phyloP scores from a whole-genome alignment of 1,140 invertebrate species.

The Thalassaphorura encarpata region DNA sequence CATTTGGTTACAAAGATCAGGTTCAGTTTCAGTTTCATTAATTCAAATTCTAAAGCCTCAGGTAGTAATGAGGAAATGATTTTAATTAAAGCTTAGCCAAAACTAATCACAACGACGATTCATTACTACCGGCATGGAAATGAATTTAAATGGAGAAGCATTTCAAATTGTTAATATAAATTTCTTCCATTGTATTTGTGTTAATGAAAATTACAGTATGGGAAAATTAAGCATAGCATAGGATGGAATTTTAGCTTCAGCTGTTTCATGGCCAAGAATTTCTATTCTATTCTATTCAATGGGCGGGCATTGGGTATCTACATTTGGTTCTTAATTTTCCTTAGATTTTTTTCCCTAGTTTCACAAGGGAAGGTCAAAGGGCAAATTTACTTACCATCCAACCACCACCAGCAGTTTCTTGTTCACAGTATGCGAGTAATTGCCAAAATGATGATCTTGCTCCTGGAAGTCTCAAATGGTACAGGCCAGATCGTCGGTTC shows the following conservation, averaged over 20 bases:
- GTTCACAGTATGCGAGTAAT: constrained; percentile 81
- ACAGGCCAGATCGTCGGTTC: constrained; percentile 74
- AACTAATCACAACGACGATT: too few relatives aligned
- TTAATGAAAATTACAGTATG: too few relatives aligned
- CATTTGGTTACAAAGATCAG: not conserved
- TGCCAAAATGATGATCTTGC: constrained; percentile 73
- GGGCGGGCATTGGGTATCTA: too few relatives aligned
- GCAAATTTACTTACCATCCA: constrained; percentile 82
- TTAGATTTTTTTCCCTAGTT: not conserved
- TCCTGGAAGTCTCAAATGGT: constrained; percentile 75
- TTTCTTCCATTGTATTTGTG: too few relatives aligned
- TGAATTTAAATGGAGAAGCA: too few relatives aligned
- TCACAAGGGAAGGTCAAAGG: not conserved
- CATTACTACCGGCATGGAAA: too few relatives aligned
- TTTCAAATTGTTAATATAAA: too few relatives aligned
- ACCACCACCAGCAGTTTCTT: constrained; percentile 77
- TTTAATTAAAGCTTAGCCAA: not conserved
- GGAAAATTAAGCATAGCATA: too few relatives aligned
- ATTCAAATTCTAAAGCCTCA: not conserved
- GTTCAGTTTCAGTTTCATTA: not conserved
- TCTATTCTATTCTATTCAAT: too few relatives aligned
- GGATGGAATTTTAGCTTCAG: too few relatives aligned
- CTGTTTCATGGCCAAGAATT: too few relatives aligned
- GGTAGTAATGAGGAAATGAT: not conserved
- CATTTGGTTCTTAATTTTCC: too few relatives aligned